Percentiles rank a stretch among this genome's conserved stretches.
These are phyloP conservation scores for Lithobates pipiens DNA, from an alignment of 2,797 vertebrate genomes.

Conservation along the genomic window DNA sequence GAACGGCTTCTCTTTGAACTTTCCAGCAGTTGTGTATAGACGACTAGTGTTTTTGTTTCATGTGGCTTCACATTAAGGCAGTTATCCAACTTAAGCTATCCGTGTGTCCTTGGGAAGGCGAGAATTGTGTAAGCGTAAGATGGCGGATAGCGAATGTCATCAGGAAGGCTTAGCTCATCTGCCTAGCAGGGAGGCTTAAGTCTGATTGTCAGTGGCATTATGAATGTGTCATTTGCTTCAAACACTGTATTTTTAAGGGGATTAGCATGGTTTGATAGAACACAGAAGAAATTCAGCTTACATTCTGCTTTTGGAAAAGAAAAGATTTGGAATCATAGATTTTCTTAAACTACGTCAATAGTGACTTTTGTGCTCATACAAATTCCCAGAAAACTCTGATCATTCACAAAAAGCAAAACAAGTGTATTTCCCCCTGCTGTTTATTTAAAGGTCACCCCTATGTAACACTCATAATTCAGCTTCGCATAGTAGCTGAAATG, in stretches of 20 bases:
- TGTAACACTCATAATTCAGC: background rate
- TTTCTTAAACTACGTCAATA: conserved; percentile 5
- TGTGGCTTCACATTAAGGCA: background rate
- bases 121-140: background rate
- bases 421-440: background rate
- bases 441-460: background rate
- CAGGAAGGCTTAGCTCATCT: conserved; percentile 50
- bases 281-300: conserved; percentile 29
- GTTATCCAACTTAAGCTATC: conserved; percentile 16
- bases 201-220: conserved; percentile 54
- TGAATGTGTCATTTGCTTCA: conserved; percentile 55
- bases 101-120: conserved; percentile 44
- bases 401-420: background rate
- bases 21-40: conserved; percentile 1
- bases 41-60: background rate
- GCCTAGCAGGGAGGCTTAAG: conserved; percentile 58
- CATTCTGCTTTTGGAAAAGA: conserved; percentile 29
- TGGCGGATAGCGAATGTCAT: conserved; percentile 29
- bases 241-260: conserved; percentile 42
- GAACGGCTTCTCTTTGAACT: conserved; percentile 25
- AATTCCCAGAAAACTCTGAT: background rate
- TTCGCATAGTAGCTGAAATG: background rate
- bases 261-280: conserved; percentile 57
- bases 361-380: background rate
- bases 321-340: conserved; percentile 35